Conservation (phyloP, 2,888 invertebrate genomes). For the Drosophila quinaria region DNA sequence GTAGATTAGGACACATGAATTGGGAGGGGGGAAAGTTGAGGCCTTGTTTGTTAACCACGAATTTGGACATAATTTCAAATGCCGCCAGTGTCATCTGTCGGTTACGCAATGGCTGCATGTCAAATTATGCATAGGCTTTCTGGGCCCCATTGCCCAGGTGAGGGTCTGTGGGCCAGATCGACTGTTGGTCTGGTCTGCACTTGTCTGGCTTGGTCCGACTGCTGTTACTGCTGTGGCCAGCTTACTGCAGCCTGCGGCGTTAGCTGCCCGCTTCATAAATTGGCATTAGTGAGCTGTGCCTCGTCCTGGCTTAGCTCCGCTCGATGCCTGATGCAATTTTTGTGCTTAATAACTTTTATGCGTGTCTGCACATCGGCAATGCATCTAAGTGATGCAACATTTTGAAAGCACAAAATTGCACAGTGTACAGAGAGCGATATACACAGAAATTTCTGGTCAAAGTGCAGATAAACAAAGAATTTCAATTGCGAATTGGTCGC, state of each 20-base stretch:
- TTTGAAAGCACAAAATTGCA: constrained; percentile 18
- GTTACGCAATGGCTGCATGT: constrained; percentile 70
- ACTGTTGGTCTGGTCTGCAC: constrained; percentile 9
- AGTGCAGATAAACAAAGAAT: constrained; percentile 10
- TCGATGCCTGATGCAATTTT: constrained; percentile 61
- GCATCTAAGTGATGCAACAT: constrained; percentile 62
- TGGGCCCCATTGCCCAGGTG: constrained; percentile 18
- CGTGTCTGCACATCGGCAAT: constrained; percentile 78
- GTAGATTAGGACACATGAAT: constrained; percentile 28
- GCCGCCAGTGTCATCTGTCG: constrained; percentile 42
- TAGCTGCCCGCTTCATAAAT: constrained; percentile 67
- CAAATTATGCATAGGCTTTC: constrained; percentile 73
- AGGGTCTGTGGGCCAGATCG: constrained; percentile 19
- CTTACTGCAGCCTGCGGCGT: constrained; percentile 56
- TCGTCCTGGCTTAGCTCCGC: too few relatives aligned
- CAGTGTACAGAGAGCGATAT: constrained; percentile 21
- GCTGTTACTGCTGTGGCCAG: constrained; percentile 34
- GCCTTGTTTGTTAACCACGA: constrained; percentile 55
- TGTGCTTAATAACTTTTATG: constrained; percentile 79
- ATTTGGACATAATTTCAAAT: constrained; percentile 74
- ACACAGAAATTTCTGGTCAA: constrained; percentile 23
- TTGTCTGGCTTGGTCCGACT: not conserved
- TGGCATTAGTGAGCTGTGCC: too few relatives aligned
- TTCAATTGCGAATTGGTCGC: not conserved
- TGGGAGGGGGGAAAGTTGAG: not conserved